Base-by-base conservation (phyloP, 35 echinoderm and acorn worm genomes). In the Ophioderma brevispina region DNA sequence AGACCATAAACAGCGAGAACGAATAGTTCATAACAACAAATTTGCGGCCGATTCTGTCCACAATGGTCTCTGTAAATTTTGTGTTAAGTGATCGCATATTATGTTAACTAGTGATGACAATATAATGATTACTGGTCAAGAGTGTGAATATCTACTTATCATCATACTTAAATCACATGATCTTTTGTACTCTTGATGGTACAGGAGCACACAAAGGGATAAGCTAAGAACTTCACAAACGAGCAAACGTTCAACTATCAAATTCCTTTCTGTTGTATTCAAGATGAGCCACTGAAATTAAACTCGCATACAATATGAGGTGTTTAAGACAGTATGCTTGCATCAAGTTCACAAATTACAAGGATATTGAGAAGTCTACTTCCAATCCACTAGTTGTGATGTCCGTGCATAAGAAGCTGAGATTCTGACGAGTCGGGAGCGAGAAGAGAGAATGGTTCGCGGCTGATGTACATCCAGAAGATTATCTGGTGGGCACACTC, bases 401-500 rank as follows among this genome's bases (percentile, higher is more conserved):
- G 41, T 30, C 59, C 59, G 23, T 70, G 59, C 23, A 30, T 25
- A 70, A 70, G n/a, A 6, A 15, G 28, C 2, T 70, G 59, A 13
- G 15, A 25, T 70, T 70, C 59, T 25, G 23, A 2, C 23, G 28
- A 3, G 59, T 70, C 59, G 5, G 59, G 15, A 2, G 10, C 59
- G 10, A 70, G 2, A 2, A 70, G 59, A 25, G 59, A 70, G n/a
- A 70, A 70, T 30, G 59, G 59, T 41, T 94, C 92, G n/a, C 80
- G 82, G 31, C 85, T 99, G 75, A 99, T 63, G 35, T 87, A 76
- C 91, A 95, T 90, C 97, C 97, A 99, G 76, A 99, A 92, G 3
- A 99, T 90, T 38, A 99, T 99, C 81, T 95, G 94, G 79, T 99
- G 97, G 37, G 97, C 97, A 78, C 97, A 99, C 77, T 99, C 97